Conservation (phyloP, 2,113 vertebrate genomes). For the Rhabdomys dilectus region DNA sequence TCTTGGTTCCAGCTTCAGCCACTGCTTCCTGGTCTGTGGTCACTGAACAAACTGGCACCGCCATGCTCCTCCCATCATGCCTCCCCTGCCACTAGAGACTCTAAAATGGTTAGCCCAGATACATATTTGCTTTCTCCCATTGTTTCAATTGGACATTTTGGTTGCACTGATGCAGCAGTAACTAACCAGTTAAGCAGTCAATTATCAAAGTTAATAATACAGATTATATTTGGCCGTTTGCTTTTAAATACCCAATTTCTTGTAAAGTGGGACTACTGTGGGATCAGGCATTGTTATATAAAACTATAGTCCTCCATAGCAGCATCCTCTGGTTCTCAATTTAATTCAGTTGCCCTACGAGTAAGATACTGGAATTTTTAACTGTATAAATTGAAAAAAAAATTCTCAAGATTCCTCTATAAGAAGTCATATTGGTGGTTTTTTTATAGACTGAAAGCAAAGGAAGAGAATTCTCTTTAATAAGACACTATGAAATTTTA, state of each 20-base stretch:
- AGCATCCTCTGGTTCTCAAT: not conserved
- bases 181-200: not conserved
- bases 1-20: not conserved
- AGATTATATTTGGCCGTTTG: not conserved
- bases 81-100: not conserved
- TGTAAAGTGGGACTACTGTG: not conserved
- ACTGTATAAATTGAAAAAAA: not conserved
- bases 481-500: not conserved
- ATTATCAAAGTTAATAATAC: not conserved
- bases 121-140: not conserved
- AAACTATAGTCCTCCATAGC: not conserved
- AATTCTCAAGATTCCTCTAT: not conserved
- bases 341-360: not conserved
- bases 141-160: not conserved
- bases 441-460: not conserved
- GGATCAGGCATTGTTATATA: not conserved
- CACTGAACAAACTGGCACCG: not conserved
- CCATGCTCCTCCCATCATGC: not conserved
- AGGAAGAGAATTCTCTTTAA: not conserved
- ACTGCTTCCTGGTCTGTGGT: not conserved
- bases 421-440: not conserved
- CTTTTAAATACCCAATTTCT: conserved; percentile 2
- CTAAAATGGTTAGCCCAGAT: not conserved
- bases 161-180: not conserved
- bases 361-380: not conserved